Base-by-base conservation (phyloP, 1,140 invertebrate species). In the Penaeus japonicus region DNA sequence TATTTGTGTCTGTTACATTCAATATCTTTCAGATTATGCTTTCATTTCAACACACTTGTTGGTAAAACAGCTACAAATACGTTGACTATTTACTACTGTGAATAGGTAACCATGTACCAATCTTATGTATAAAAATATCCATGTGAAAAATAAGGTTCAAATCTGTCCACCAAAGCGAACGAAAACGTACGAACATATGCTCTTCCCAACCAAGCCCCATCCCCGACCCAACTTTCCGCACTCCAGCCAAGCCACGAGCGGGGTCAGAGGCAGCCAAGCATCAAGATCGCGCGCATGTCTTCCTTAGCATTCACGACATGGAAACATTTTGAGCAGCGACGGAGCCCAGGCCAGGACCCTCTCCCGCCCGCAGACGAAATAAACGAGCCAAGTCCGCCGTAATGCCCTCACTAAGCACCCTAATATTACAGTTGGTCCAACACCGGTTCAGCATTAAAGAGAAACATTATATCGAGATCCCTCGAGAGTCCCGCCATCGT, bases 361-460 rank as follows among this genome's bases (percentile, higher is more conserved):
- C 82, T 35, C 55, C n/a, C 80, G 35, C 54, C 57, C 15, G 83
- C 30, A n/a, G 47, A 18, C 57, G 65, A 47, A 83, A 88, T 82
- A 88, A 88, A 88, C 79, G 70, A 88, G 47, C 47, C 86, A 88
- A 70, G 78, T 62, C 80, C 32, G 54, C 62, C 85, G 78, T 87
- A 87, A 87, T 87, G 85, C 85, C 85, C 57, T 57, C 86, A 62
- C 86, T 88, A 88, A 88, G 86, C 86, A 82, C 70, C 86, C 86
- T 88, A 88, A 88, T 88, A 88, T 84, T 88, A 88, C 86, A 88
- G 80, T 53, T 78, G 86, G 86, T 88, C 86, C 86, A n/a, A 83
- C 86, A 87, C 85, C 85, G 59, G 85, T 81, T 81, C 78, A 55
- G 78, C 85, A 87, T 87, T 82, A 87, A 87, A 79, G 85, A 87